A percentile compares a stretch with the other conserved stretches of the same genome.
These are phyloP conservation scores for Xylophagus ater DNA, from an alignment of 2,888 invertebrate genomes.

Conservation along the genomic window DNA sequence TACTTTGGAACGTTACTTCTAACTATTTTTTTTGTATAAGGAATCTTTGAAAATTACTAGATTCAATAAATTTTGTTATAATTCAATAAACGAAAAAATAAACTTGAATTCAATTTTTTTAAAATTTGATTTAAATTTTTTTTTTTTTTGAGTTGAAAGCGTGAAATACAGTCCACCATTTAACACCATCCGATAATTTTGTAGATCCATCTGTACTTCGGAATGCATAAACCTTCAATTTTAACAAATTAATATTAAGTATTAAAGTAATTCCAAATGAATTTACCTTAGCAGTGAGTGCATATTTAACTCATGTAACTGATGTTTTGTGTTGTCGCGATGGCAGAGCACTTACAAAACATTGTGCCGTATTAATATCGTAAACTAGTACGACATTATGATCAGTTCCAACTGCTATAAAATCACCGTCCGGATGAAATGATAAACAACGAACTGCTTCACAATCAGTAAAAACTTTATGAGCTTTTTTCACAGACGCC, in stretches of 20 bases:
- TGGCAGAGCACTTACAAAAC: conserved; percentile 87
- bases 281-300: conserved; percentile 31
- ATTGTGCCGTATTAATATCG: conserved; percentile 90
- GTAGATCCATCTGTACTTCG: conserved; percentile 88
- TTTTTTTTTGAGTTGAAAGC: too few species aligned
- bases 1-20: too few species aligned
- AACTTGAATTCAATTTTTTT: too few species aligned
- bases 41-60: too few species aligned
- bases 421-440: conserved; percentile 94
- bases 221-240: conserved; percentile 52
- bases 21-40: too few species aligned
- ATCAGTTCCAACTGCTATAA: conserved; percentile 83
- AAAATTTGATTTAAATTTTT: too few species aligned
- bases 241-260: background rate
- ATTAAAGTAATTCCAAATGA: background rate
- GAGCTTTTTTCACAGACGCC: conserved; percentile 96
- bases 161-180: too few species aligned
- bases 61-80: too few species aligned
- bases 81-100: too few species aligned
- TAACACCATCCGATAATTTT: conserved; percentile 96
- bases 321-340: conserved; percentile 70
- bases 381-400: conserved; percentile 85
- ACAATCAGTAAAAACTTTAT: conserved; percentile 89
- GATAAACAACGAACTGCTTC: conserved; percentile 82
- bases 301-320: conserved; percentile 66